These are phyloP conservation scores for Calephelis perditalis DNA, from an alignment of 2,888 invertebrate species.

Conservation along the genomic window DNA sequence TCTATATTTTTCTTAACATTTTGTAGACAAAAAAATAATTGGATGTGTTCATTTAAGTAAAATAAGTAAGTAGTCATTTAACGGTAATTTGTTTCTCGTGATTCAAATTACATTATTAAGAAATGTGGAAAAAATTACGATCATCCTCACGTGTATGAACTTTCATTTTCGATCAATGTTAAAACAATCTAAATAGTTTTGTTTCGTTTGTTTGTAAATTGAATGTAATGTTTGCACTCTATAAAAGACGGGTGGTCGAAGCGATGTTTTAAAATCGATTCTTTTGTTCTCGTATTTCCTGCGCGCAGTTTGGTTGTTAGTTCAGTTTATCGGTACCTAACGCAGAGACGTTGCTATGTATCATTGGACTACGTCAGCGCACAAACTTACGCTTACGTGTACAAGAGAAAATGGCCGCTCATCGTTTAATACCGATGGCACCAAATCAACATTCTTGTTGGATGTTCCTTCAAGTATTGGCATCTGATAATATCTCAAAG, in stretches of 20 bases:
- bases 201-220: background rate
- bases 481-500: no score
- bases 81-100: no score
- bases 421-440: constrained; percentile 22
- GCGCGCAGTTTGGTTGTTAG: constrained; percentile 45
- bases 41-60: no score
- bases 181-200: background rate
- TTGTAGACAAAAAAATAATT: no score
- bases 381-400: constrained; percentile 44
- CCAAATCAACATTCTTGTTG: constrained; percentile 14
- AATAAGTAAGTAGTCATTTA: no score
- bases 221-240: background rate
- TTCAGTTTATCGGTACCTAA: constrained; percentile 43
- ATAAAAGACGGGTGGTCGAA: constrained; percentile 27
- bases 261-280: constrained; percentile 52
- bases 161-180: background rate
- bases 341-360: constrained; percentile 46
- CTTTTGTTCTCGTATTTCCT: constrained; percentile 56
- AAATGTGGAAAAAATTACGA: no score
- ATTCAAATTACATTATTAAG: no score
- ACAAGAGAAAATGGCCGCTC: constrained; percentile 50
- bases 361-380: constrained; percentile 44
- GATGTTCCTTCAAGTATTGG: background rate
- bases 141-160: background rate
- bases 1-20: no score